Evolutionary conservation across 2,113 vertebrate genomes (phyloP), one percentile per base, ranked within the genome.

Genomic region (Coreoperca whiteheadi): DNA sequence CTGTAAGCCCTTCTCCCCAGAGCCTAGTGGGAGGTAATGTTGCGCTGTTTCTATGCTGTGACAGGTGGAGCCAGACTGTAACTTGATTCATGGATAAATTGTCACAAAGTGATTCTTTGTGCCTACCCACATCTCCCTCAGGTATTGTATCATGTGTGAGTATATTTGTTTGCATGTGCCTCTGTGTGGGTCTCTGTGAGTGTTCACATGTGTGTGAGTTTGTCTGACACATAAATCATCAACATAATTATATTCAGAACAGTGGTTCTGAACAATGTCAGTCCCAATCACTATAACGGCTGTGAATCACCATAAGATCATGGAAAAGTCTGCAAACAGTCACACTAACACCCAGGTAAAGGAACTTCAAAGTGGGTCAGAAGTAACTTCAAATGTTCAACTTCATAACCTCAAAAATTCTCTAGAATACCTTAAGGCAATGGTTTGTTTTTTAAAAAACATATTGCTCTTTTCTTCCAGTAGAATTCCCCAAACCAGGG

Each of bases 331-430:
- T 39, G 70, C 20, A 64, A 65, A 67, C 32, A 85, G 32, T 18
- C 56, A 32, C 34, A 23, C 30, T 3, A 63, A 84, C 30, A 77
- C 46, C 63, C 63, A 88, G 81, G 83, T 87, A 72, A 57, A 64
- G 60, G 79, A 81, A 77, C 79, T 79, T 91, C 56, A 82, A 92
- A 91, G 82, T 92, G 80, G 85, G 90, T 89, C 86, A 74, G 67
- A 53, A 69, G 73, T 25, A 65, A 75, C 85, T 85, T 81, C 61
- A 77, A 69, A 88, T 61, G 74, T 83, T 81, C 68, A 69, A 65
- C 82, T 77, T 70, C 34, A 77, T 87, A 83, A 78, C 68, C 79
- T 88, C 82, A 83, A 82, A 88, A 76, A 87, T 37, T 72, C n/a
- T 76, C 68, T 30, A n/a, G 30, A 90, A 79, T 69, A 70, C 75